A percentile compares a stretch with the other conserved stretches of the same genome.
Conservation (phyloP, 2,888 invertebrate species). For the Sarcophaga caerulescens region DNA sequence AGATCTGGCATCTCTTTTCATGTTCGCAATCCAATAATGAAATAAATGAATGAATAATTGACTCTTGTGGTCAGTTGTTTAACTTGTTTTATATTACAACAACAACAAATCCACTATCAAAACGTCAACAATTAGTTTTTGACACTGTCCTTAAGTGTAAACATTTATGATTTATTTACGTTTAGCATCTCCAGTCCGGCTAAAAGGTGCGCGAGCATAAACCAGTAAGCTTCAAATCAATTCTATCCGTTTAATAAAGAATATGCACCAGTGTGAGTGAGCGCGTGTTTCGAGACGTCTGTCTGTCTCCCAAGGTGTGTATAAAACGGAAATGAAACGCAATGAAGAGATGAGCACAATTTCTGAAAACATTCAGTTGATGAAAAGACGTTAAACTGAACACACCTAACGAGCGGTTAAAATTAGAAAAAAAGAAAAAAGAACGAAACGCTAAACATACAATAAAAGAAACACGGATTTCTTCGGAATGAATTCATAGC, state of each 20-base stretch:
- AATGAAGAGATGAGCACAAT: conserved; percentile 58
- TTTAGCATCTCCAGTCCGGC: background rate
- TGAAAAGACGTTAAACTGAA: conserved; percentile 65
- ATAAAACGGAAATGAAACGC: conserved; percentile 68
- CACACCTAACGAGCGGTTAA: conserved; percentile 50
- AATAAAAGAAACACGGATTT: conserved; percentile 8
- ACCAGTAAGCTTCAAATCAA: conserved; percentile 2
- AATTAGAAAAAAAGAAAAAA: conserved; percentile 28
- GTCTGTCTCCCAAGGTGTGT: conserved; percentile 42
- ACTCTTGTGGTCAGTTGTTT: conserved; percentile 23
- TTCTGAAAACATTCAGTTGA: conserved; percentile 66
- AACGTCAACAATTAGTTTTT: conserved; percentile 14
- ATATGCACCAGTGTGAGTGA: background rate
- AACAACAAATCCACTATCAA: conserved; percentile 26
- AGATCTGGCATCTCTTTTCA: conserved; percentile 29
- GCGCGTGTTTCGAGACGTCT: background rate
- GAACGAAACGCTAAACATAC: conserved; percentile 5
- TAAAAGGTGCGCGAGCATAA: conserved; percentile 43
- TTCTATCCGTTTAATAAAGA: conserved; percentile 25
- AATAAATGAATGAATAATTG: conserved; percentile 34
- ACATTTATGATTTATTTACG: background rate
- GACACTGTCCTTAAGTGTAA: conserved; percentile 47
- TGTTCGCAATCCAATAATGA: background rate
- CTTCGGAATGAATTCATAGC: background rate
- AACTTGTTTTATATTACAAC: conserved; percentile 37